Evolutionary conservation across 2,797 vertebrate genomes (phyloP).

Genomic region (Pteronotus mesoamericanus): DNA sequence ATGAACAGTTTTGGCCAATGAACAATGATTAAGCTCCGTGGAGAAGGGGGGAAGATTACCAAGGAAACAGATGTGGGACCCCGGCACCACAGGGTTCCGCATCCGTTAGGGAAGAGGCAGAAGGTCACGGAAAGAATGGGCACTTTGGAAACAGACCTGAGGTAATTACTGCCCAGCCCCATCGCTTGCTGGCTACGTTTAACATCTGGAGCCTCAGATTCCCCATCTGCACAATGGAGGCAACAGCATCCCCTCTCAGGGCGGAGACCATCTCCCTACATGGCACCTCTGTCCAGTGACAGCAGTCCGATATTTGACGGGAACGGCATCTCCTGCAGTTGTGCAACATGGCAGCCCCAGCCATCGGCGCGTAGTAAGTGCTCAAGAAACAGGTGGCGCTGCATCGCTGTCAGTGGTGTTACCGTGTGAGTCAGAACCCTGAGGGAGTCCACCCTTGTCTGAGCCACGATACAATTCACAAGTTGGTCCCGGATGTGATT

Average conservation of each 20-base stretch:
- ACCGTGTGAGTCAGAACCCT: too few relatives aligned
- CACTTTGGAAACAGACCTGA: neutral
- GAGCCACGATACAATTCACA: neutral
- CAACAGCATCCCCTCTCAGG: neutral
- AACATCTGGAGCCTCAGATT: neutral
- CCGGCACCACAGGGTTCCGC: neutral
- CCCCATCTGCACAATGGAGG: neutral
- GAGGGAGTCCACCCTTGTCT: neutral
- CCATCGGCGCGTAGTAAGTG: accelerated
- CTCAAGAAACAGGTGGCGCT: accelerated
- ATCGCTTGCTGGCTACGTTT: neutral
- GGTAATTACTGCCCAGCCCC: too few relatives aligned
- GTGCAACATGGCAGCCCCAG: accelerated
- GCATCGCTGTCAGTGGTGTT: accelerated
- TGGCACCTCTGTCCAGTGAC: neutral
- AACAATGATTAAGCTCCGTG: neutral
- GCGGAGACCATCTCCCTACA: neutral
- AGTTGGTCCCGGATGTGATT: neutral
- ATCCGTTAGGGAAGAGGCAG: too few relatives aligned
- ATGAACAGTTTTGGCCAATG: neutral
- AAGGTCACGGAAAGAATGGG: accelerated
- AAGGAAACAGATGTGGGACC: neutral
- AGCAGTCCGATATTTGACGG: neutral
- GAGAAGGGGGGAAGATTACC: neutral
- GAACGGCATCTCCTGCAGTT: neutral